Evolutionary conservation across 2,113 vertebrate species (phyloP), one percentile per base, ranked within the genome.

Genomic region (Chaetorhynchus papuensis): DNA sequence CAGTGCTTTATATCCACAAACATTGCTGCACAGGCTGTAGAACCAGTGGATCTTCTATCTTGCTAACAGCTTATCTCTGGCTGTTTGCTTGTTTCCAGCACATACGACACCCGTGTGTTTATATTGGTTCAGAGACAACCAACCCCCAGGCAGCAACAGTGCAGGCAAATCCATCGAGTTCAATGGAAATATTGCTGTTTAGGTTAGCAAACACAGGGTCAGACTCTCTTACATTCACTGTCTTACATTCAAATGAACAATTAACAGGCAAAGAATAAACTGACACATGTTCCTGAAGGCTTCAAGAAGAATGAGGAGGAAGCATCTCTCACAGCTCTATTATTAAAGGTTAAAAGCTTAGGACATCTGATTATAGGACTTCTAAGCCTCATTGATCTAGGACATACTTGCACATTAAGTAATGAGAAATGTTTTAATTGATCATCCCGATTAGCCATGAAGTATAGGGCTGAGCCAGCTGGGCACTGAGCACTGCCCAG

Each of bases 381-480:
- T 93, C 65, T 93, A 92, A 89, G 19, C 21, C n/a, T 90, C 61
- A 93, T 49, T 87, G 88, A 93, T 93, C 60, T 71, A 71, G n/a
- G 57, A 64, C 52, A 53, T 79, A 78, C 37, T 70, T 90, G 52
- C 56, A 76, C 52, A 37, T 88, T 83, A 89, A 89, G 52, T 76
- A 86, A 87, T 81, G 18, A 96, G 64, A 86, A 93, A 91, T 75
- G 64, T 90, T 83, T 93, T 70, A 81, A 86, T 16, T 92, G 52
- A 66, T 74, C 39, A 45, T 77, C 22, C 19, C 0, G 0, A 81
- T 80, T 59, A 83, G 39, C 78, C 35, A 21, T 33, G 37, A 93
- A 93, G 13, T 2, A 2, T 41, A 65, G 7, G 37, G 39, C 27
- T 83, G 47, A 95, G 61, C 37, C 71, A 91, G 45, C 15, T 86